Base-by-base conservation (phyloP, 2,797 vertebrate species). In the Distichodus sexfasciatus region DNA sequence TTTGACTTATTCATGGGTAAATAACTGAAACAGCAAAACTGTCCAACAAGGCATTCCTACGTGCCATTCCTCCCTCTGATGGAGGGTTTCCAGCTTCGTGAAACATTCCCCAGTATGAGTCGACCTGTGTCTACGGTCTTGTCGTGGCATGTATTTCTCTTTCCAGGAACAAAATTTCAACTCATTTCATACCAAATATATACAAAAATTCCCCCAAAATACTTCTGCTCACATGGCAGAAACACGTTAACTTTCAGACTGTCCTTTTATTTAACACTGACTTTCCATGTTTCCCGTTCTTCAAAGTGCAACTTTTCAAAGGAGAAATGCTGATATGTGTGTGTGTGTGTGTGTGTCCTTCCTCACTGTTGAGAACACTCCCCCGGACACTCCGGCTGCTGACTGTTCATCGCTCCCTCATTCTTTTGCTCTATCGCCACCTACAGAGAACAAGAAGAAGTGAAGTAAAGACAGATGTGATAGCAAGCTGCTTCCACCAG, bases 371-470 rank as follows among this genome's bases (percentile, higher is more conserved):
- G 84, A 65, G 83, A 70, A 76, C 94, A 95, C 79, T 88, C 86
- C 46, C 84, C 84, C 38, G 90, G 81, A 54, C 88, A 86, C 66
- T 89, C 88, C 29, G 81, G 50, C 57, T 86, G 76, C 19, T 83
- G 85, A 63, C 82, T 82, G 44, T 89, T 86, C 4, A 79, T 79
- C 72, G 83, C 86, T 77, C 89, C 77, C 66, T 81, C 90, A 75
- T 81, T 91, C 75, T 92, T 94, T 63, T 89, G 91, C 72, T 94
- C 93, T 75, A 94, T 91, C 85, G 92, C 93, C 2, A 95, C 94
- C 94, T 95, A 79, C 19, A 59, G 74, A 41, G 80, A 10, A 79
- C 79, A 57, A 63, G 1, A 29, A 54, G 57, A 51, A 11, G 11
- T 38, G 26, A 43, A n/a, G 17, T 8, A 44, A 44, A n/a, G 1